Evolutionary conservation across 2,888 invertebrate genomes (phyloP).

Genomic region (Hypercompe scribonia): DNA sequence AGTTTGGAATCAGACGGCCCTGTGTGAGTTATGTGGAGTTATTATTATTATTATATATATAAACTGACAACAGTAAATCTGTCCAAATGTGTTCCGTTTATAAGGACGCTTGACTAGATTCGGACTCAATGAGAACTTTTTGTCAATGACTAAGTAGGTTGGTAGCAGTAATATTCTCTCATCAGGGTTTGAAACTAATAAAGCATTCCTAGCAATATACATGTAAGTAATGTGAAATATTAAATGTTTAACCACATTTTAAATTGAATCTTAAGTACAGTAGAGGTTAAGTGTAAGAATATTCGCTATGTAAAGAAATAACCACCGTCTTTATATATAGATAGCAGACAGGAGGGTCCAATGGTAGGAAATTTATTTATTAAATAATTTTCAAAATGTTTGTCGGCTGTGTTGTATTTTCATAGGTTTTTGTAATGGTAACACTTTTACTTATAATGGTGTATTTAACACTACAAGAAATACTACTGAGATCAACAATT

Average conservation of each 20-base stretch:
- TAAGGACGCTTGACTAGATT: neutral
- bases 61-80: neutral
- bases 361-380: neutral
- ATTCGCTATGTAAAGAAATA: neutral
- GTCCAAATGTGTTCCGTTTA: neutral
- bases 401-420: constrained; percentile 57
- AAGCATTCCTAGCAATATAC: neutral
- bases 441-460: neutral
- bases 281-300: constrained; percentile 13
- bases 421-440: constrained; percentile 27
- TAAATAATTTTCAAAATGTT: constrained; percentile 47
- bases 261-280: constrained; percentile 12
- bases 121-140: neutral
- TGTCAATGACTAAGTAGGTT: too few species aligned
- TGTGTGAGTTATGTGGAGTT: too few species aligned
- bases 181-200: neutral
- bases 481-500: neutral
- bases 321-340: neutral
- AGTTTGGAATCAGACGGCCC: too few species aligned
- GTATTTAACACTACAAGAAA: too few species aligned
- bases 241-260: neutral
- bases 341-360: constrained; percentile 15
- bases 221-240: too few species aligned
- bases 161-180: too few species aligned
- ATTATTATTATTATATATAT: neutral